phyloP scores from a whole-genome alignment of 2,797 vertebrate genomes.

The Octomys mimax region DNA sequence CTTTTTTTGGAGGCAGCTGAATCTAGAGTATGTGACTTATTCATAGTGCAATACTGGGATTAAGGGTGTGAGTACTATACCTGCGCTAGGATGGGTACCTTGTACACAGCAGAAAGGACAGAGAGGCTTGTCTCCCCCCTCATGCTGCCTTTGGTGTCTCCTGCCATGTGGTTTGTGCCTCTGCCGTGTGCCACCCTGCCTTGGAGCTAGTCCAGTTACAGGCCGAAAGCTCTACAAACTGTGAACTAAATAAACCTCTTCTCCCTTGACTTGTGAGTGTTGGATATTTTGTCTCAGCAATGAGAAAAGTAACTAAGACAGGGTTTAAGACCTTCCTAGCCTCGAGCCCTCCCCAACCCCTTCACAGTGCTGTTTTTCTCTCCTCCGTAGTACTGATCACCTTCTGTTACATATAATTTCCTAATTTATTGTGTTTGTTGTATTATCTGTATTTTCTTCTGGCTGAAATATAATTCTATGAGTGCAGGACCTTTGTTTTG shows the following conservation, averaged over 20 bases:
- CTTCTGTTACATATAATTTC: neutral
- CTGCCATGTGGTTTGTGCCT: neutral
- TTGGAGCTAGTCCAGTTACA: neutral
- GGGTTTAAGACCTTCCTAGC: neutral
- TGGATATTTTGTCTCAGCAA: neutral
- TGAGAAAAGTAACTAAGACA: neutral
- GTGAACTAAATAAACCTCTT: neutral
- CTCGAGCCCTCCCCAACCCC: neutral
- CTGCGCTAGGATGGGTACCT: neutral
- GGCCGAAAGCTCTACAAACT: neutral
- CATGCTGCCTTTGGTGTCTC: neutral
- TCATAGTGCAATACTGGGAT: neutral
- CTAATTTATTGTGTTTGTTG: neutral
- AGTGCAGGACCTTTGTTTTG: neutral
- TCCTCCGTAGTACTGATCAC: neutral
- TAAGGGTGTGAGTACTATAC: neutral
- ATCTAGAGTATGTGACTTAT: neutral
- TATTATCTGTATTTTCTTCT: neutral
- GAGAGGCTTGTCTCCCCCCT: neutral
- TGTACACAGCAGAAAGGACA: neutral
- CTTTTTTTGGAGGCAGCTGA: neutral
- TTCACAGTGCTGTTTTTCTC: neutral
- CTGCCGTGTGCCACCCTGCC: neutral
- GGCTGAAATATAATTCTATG: neutral
- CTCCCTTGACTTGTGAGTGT: neutral